Base-by-base conservation (phyloP, 2,888 invertebrate species). In the Hipparchia semele region DNA sequence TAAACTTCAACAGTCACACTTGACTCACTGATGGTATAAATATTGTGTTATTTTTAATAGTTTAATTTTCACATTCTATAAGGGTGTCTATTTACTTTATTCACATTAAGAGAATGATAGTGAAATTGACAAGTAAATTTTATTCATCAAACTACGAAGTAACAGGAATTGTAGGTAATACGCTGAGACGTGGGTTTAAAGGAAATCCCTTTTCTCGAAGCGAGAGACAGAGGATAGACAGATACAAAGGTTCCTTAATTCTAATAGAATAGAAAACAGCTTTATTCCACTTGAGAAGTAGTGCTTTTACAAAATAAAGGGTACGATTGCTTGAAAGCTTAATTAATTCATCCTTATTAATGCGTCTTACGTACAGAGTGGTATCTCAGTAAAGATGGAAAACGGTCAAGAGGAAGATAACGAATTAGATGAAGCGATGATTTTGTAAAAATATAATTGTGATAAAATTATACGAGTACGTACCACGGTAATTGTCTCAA, bases 171-270 rank as follows among this genome's bases (percentile, higher is more conserved):
- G 64, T 64, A 51, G 64, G 49, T 64, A 64, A 70, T 45, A 54
- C 54, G 56, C 64, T 33, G 56, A 46, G 68, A 68, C 68, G 59
- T 68, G 62, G 70, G 56, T 70, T 70, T 56, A 70, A 70, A 70
- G 62, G 62, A 70, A 56, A 70, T 70, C 46, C 13, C 46, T 45
- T 64, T 49, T 5, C 62, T 33, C n/a, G 46, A 56, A 58, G 59
- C 45, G 49, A 12, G 46, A 64, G 64, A 70, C 62, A 45, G 62
- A 33, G 54, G 62, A 23, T 53, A 61, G 61, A 51, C 58, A 60
- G 64, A 51, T 51, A 64, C 49, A 64, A 64, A 64, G 64, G 64
- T 49, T 49, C 64, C 13, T 46, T 62, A 46, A 46, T 49, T 49
- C 13, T 49, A 49, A 51, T 64, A 51, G 64, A 64, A 51, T 49